Conservation (phyloP, 2,797 vertebrate genomes). For the Protosalanx chinensis region DNA sequence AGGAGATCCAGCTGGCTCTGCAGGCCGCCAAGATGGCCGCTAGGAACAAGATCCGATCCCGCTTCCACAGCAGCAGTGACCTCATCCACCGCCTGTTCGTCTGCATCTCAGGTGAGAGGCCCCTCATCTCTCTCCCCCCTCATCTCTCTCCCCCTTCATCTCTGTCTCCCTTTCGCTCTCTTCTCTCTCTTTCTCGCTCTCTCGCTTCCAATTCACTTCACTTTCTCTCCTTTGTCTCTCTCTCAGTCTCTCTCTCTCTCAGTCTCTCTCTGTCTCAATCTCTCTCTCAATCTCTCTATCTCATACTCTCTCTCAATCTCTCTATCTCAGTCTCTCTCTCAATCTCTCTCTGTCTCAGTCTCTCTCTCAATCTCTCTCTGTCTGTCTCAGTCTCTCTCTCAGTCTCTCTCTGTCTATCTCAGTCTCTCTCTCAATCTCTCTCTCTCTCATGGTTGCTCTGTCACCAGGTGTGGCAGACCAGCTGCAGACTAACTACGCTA, state of each 20-base stretch:
- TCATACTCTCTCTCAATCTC: not conserved
- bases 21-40: slow-evolving; percentile 80
- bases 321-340: too few species aligned
- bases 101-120: slow-evolving; percentile 91
- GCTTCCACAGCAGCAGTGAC: slow-evolving; percentile 94
- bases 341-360: too few species aligned
- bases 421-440: not conserved
- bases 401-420: not conserved
- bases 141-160: not conserved
- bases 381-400: not conserved
- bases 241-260: too few species aligned
- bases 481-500: slow-evolving; percentile 97
- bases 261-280: too few species aligned
- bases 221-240: too few species aligned
- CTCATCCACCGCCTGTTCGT: slow-evolving; percentile 97
- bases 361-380: not conserved
- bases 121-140: not conserved
- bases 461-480: slow-evolving; percentile 91
- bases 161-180: not conserved
- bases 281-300: too few species aligned
- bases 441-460: not conserved
- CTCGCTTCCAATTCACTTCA: too few species aligned
- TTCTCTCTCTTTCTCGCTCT: not conserved
- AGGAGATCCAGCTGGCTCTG: slow-evolving; percentile 79
- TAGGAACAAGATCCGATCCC: slow-evolving; percentile 90